Evolutionary conservation across 2,797 vertebrate species (phyloP), one percentile per base, ranked within the genome.

Genomic region (Phataginus tricuspis): DNA sequence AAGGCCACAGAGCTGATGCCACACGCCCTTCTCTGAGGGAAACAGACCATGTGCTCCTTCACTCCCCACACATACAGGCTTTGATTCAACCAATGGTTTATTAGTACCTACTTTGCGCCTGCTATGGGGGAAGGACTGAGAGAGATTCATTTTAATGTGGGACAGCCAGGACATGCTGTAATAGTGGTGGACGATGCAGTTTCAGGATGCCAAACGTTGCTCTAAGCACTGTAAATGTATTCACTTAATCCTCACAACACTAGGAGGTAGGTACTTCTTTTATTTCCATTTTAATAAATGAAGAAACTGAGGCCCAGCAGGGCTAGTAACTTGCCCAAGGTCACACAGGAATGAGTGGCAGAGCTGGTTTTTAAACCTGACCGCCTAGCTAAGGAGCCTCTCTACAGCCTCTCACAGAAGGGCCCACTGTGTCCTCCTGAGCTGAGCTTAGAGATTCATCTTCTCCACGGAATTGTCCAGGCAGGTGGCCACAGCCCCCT

Each of bases 281-380:
- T 53, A 34, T 37, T 94, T 29, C 37, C 21, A 39, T 64, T 87
- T 64, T 69, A 82, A 91, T 90, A 55, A 49, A 63, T 23, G 80
- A 84, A 37, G 51, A 69, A 61, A 64, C 25, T 11, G 37, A 37
- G 83, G 61, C 42, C n/a, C 90, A 72, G 78, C 78, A 72, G 72
- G 6, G 51, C 71, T 68, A 72, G 68, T 82, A 29, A 55, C 39
- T 74, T 55, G 11, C 72, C 42, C 34, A 51, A 57, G 34, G 39
- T 93, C 92, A 85, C 95, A 86, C 82, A 92, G 91, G 18, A 45
- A 31, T 15, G 19, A 84, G n/a, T 10, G 53, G 19, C 64, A 77
- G 49, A 16, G 8, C 51, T 88, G 63, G 34, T 59, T 64, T 74
- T 51, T 23, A 53, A 55, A 69, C 39, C 19, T 29, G 59, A 31